A percentile compares a stretch with the other conserved stretches of the same genome.
phyloP scores from a whole-genome alignment of 23 tunicate genomes.

The Styela plicata region DNA sequence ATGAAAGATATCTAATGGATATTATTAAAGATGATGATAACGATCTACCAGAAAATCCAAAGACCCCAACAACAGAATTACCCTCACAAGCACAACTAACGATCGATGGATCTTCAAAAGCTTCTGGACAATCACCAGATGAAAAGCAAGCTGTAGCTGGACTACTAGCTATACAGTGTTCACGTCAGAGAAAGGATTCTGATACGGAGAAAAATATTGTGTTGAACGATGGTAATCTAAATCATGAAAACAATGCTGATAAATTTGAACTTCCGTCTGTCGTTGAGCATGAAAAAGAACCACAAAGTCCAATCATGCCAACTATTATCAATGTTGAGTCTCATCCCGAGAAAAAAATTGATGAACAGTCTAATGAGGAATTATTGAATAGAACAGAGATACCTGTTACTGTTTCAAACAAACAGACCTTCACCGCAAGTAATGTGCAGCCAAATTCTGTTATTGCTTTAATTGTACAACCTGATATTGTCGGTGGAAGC shows the following conservation, averaged over 20 bases:
- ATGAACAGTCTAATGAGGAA: neutral
- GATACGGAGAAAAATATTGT: neutral
- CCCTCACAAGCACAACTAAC: neutral
- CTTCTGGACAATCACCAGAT: neutral
- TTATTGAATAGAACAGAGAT: neutral
- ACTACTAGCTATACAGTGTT: neutral
- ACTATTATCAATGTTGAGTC: neutral
- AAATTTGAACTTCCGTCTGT: neutral
- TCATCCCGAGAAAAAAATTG: neutral
- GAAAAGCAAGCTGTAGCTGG: neutral
- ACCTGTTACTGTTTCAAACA: neutral
- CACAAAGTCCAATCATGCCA: neutral
- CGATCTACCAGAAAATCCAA: neutral
- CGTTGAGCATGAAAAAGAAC: neutral
- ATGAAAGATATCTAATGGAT: constrained; percentile 13
- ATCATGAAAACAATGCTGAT: neutral
- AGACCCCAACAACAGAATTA: neutral
- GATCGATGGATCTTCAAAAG: neutral
- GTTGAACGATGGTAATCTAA: neutral
- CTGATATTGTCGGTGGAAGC: neutral
- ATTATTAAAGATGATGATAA: constrained; percentile 14
- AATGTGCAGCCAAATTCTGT: neutral
- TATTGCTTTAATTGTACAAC: neutral
- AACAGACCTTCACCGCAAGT: neutral
- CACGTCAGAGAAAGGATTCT: neutral